Conservation (phyloP, 1,140 invertebrate genomes). For the Cydia amplana region DNA sequence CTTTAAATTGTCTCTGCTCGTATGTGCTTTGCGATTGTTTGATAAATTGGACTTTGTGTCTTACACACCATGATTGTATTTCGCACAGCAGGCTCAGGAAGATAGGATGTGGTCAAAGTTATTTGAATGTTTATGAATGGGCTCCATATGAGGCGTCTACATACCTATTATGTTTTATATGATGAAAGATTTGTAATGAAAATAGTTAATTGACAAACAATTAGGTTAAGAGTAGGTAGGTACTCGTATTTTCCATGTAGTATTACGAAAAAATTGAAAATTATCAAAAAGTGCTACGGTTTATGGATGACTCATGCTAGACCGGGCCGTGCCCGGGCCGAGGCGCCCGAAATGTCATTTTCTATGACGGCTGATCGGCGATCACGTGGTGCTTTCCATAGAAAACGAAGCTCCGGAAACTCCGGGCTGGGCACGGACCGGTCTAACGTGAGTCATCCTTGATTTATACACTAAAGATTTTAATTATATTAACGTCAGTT, state of each 20-base stretch:
- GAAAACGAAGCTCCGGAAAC: no score
- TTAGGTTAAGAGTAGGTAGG: no score
- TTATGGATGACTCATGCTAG: no score
- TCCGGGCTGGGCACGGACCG: no score
- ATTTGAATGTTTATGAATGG: background rate
- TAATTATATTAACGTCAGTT: no score
- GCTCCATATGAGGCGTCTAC: background rate
- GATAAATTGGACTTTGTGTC: background rate
- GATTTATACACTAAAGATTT: no score
- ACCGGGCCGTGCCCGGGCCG: no score
- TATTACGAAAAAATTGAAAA: background rate
- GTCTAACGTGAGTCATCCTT: no score
- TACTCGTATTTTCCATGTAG: background rate
- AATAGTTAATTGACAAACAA: background rate
- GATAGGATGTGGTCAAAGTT: background rate
- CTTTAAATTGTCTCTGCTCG: background rate
- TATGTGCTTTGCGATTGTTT: background rate
- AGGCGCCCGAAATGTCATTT: no score
- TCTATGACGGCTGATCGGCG: no score
- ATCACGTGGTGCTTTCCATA: no score
- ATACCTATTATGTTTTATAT: background rate
- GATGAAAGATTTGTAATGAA: background rate
- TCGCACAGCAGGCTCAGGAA: background rate
- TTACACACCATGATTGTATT: background rate
- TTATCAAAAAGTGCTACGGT: no score